Base-by-base conservation (phyloP, 2,113 vertebrate species). In the Bufo gargarizans region DNA sequence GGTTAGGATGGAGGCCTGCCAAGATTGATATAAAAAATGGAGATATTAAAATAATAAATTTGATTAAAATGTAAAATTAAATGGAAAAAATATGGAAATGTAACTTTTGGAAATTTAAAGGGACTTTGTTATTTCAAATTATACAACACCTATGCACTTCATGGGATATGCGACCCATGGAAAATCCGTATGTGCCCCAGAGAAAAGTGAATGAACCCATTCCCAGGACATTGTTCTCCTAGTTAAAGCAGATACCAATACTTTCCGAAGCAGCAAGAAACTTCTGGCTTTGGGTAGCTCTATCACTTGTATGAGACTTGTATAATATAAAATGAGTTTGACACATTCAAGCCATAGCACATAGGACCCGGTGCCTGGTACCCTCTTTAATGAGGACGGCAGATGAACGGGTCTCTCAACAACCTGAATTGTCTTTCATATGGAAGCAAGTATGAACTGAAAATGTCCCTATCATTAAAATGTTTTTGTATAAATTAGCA, bases 11-110 rank as follows among this genome's bases (percentile, higher is more conserved):
- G 50, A 55, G 78, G 6, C 47, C 8, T 61, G 78, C 22, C 78
- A 81, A 81, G 78, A 45, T 76, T 19, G 20, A 50, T 76, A 76
- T 50, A 47, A 76, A 50, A 76, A 76, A 76, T 20, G 72, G 17
- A 76, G 47, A 49, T 76, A 50, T 19, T 76, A 7, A 76, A 74
- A 50, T 50, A 76, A 76, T 76, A 76, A 76, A 76, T 50, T 45
- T 33, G 65, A 69, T 69, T 72, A 6, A 72, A 72, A 72, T 72
- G 33, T 45, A 9, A 19, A 74, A 74, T 72, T 47, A 17, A 50
- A 76, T 76, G 71, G 20, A 50, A 76, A 2, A 72, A 22, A 67
- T 50, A 76, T 76, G 43, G 43, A 76, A 20, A 76, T 76, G 49
- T 3, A 3, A 19, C 7, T 76, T 2, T 71, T 49, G 17, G 1